Conservation (phyloP, 2,113 vertebrate genomes). For the Nannobrachium achirus region DNA sequence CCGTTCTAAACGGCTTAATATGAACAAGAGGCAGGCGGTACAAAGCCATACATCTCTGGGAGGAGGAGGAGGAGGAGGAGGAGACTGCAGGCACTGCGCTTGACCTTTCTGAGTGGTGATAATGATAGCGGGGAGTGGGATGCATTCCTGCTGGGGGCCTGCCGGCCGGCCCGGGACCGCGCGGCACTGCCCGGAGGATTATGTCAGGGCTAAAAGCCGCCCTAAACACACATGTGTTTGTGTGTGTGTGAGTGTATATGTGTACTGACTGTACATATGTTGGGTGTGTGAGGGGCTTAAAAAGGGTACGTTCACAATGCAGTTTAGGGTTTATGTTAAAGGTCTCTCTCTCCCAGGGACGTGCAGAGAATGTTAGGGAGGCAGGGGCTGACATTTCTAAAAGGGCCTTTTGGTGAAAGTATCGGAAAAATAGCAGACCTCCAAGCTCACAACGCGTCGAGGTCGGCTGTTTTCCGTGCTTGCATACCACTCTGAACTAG, state of each 20-base stretch:
- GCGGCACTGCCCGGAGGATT: neutral
- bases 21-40: conserved; percentile 67
- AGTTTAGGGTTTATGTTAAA: conserved; percentile 35
- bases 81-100: conserved; percentile 61
- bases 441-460: too few relatives aligned
- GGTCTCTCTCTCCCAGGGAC: neutral
- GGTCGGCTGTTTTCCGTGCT: too few relatives aligned
- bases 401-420: too few relatives aligned
- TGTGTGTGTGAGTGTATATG: conserved; percentile 1
- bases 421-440: too few relatives aligned
- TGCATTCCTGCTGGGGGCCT: conserved; percentile 29
- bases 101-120: conserved; percentile 74
- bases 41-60: conserved; percentile 70
- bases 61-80: conserved; percentile 64
- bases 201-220: conserved; percentile 34
- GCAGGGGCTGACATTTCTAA: too few relatives aligned
- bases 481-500: too few relatives aligned
- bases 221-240: conserved; percentile 15
- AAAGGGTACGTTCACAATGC: conserved; percentile 19
- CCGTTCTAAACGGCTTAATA: too few relatives aligned
- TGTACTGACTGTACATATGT: too few relatives aligned
- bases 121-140: conserved; percentile 67
- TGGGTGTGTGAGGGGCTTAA: conserved; percentile 25
- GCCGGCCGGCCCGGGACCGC: neutral
- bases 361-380: too few relatives aligned